Percentiles rank a stretch among this genome's conserved stretches.
Evolutionary conservation across 2,888 invertebrate genomes (phyloP).

Genomic region (Dorcus parallelipipedus): DNA sequence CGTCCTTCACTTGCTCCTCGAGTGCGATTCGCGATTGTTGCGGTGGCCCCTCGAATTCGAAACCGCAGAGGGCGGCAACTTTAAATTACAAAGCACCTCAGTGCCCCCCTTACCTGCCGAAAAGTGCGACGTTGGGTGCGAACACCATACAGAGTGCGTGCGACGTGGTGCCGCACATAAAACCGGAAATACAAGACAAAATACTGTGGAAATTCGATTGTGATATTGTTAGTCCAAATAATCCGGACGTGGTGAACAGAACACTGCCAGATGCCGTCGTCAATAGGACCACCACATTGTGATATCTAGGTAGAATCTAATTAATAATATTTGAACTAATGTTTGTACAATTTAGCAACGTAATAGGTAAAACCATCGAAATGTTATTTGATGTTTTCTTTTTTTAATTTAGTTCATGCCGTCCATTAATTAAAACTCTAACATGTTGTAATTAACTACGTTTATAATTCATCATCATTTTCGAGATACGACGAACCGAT

Average conservation of each 20-base stretch:
- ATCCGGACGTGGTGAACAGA: slow-evolving; percentile 44
- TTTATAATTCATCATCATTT: too few relatives aligned
- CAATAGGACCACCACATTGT: slow-evolving; percentile 49
- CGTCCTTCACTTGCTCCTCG: slow-evolving; percentile 43
- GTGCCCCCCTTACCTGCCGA: slow-evolving; percentile 33
- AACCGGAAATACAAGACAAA: slow-evolving; percentile 69
- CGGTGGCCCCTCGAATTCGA: slow-evolving; percentile 43
- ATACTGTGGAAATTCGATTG: slow-evolving; percentile 50
- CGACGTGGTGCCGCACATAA: slow-evolving; percentile 88
- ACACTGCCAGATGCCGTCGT: slow-evolving; percentile 44
- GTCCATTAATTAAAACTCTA: slow-evolving; percentile 5
- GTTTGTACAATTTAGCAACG: slow-evolving; percentile 19
- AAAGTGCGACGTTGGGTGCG: slow-evolving; percentile 30
- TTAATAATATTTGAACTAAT: slow-evolving; percentile 17
- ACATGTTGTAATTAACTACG: too few relatives aligned
- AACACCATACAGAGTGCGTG: slow-evolving; percentile 68
- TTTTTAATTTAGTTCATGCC: slow-evolving; percentile 5
- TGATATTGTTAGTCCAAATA: slow-evolving; percentile 46
- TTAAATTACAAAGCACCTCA: slow-evolving; percentile 41
- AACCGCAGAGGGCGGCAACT: slow-evolving; percentile 38
- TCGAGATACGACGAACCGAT: too few relatives aligned
- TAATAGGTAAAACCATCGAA: not conserved
- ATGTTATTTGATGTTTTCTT: slow-evolving; percentile 1
- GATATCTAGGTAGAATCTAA: slow-evolving; percentile 36
- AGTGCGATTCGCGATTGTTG: slow-evolving; percentile 47